Conservation (phyloP, 2,113 vertebrate genomes). For the Struthidea cinerea region DNA sequence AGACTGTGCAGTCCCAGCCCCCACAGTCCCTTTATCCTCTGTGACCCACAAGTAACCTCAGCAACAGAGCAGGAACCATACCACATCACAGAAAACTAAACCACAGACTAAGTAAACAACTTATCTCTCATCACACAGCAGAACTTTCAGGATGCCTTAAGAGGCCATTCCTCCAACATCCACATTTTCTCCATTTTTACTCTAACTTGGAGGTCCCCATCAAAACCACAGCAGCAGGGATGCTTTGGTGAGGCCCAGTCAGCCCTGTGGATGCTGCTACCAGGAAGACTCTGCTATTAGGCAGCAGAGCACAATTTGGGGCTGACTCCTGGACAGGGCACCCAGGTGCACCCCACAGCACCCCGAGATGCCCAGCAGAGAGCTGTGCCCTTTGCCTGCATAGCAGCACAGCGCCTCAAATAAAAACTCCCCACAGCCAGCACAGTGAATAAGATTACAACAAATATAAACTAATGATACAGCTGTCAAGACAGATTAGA, state of each 20-base stretch:
- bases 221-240: not conserved
- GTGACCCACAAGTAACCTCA: not conserved
- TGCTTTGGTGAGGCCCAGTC: not conserved
- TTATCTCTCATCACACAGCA: not conserved
- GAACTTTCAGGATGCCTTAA: not conserved
- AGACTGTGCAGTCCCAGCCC: not conserved
- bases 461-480: slow-evolving; percentile 70
- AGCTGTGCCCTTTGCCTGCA: not conserved
- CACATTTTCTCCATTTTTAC: not conserved
- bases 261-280: not conserved
- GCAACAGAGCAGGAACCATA: rapidly evolving
- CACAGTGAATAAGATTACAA: slow-evolving; percentile 61
- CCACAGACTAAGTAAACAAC: not conserved
- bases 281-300: not conserved
- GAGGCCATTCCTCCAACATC: not conserved
- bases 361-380: rapidly evolving
- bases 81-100: rapidly evolving
- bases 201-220: rapidly evolving
- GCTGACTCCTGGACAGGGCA: not conserved
- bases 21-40: not conserved
- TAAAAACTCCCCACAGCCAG: slow-evolving; percentile 17
- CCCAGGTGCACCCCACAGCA: not conserved
- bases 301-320: not conserved
- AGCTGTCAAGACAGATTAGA: slow-evolving; percentile 70
- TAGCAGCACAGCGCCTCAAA: not conserved